phyloP scores from a whole-genome alignment of 2,113 vertebrate species.

The Dicerorhinus sumatrensis region DNA sequence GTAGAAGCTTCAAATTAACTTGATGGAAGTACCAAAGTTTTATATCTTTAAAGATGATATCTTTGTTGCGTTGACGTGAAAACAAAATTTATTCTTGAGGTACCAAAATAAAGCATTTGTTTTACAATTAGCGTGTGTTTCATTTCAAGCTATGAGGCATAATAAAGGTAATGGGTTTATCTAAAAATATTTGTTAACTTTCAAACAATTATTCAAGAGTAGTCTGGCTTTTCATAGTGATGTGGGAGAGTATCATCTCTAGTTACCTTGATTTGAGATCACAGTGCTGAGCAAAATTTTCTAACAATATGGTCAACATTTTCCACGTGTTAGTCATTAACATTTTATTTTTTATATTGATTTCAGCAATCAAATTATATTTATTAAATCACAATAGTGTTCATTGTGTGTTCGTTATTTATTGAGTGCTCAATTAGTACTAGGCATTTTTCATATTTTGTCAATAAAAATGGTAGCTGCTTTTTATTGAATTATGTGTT shows the following conservation, averaged over 20 bases:
- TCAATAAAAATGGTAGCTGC: neutral
- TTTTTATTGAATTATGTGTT: neutral
- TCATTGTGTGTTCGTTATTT: neutral
- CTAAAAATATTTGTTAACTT: slow-evolving; percentile 29
- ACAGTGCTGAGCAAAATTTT: neutral
- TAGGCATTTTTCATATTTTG: neutral
- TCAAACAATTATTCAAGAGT: neutral
- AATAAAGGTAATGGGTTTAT: neutral
- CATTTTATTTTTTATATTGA: neutral
- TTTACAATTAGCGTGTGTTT: neutral
- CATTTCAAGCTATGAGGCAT: neutral
- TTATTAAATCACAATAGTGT: neutral
- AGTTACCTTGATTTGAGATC: neutral
- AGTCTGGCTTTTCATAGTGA: neutral
- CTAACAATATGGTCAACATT: neutral
- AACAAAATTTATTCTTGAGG: neutral
- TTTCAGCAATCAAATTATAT: neutral
- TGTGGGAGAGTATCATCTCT: neutral
- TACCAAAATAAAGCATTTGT: neutral
- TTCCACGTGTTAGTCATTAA: neutral
- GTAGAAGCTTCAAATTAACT: neutral
- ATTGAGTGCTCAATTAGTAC: neutral
- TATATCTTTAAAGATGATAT: neutral
- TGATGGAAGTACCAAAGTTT: neutral
- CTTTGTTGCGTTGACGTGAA: neutral